Conservation (phyloP, 1,140 invertebrate genomes). For the Penaeus chinensis region DNA sequence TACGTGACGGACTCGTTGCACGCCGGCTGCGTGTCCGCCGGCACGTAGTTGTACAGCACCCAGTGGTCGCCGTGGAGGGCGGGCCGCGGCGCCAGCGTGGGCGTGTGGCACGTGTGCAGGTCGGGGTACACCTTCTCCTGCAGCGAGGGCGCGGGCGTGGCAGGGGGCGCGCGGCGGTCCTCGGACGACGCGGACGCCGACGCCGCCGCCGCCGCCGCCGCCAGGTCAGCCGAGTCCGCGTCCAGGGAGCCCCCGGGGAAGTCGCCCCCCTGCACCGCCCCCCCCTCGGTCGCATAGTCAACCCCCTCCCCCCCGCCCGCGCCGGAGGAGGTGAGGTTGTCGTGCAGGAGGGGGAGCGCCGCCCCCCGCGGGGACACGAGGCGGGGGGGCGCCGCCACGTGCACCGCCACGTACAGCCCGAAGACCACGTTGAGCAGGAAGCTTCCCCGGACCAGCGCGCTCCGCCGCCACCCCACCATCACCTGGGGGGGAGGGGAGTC, state of each 20-base stretch:
- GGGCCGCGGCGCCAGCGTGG: slow-evolving; percentile 38
- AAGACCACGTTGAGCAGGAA: slow-evolving; percentile 62
- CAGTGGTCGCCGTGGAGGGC: slow-evolving; percentile 71
- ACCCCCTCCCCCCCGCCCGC: slow-evolving; percentile 13
- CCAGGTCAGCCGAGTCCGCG: slow-evolving; percentile 15
- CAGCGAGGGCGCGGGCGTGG: slow-evolving; percentile 53
- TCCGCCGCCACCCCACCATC: slow-evolving; percentile 60
- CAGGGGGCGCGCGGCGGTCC: background rate
- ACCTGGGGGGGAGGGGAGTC: slow-evolving; percentile 31
- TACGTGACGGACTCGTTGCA: slow-evolving; percentile 91
- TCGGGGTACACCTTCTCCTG: slow-evolving; percentile 63
- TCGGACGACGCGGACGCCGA: slow-evolving; percentile 46
- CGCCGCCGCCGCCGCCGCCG: slow-evolving; percentile 20
- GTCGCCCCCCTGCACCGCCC: background rate
- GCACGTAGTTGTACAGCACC: slow-evolving; percentile 89
- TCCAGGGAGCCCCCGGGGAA: slow-evolving; percentile 14
- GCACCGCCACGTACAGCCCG: slow-evolving; percentile 60
- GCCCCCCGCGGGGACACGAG: slow-evolving; percentile 38
- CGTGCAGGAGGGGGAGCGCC: slow-evolving; percentile 44
- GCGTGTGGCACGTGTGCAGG: slow-evolving; percentile 61
- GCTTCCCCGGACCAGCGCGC: slow-evolving; percentile 60
- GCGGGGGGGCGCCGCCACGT: slow-evolving; percentile 48
- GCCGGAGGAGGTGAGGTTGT: slow-evolving; percentile 59
- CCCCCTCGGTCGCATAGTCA: background rate
- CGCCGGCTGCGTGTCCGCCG: slow-evolving; percentile 68